Conservation (phyloP, 53 echinoderm and acorn worm genomes). For the Apostichopus leukothele region DNA sequence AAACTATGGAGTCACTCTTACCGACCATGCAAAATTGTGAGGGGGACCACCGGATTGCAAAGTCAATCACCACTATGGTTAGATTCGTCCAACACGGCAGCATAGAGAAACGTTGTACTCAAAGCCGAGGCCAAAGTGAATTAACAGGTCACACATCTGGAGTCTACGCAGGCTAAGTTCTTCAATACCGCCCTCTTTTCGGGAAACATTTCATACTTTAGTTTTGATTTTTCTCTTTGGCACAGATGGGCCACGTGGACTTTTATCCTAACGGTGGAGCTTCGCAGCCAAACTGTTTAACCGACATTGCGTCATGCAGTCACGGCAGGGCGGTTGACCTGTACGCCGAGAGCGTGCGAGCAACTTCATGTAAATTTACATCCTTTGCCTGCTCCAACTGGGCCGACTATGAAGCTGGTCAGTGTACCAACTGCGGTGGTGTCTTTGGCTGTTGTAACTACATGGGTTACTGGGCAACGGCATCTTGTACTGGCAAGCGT, state of each 20-base stretch:
- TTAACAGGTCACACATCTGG: too few species aligned
- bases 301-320: constrained; percentile 16
- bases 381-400: constrained; percentile 6
- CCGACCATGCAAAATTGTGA: too few species aligned
- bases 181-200: too few species aligned
- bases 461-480: constrained; percentile 20
- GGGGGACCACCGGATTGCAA: too few species aligned
- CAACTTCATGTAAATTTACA: constrained; percentile 17
- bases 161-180: too few species aligned
- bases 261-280: constrained; percentile 33
- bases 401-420: constrained; percentile 4
- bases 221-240: background rate
- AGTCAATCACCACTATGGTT: too few species aligned
- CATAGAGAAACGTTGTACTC: too few species aligned
- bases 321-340: background rate
- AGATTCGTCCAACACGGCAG: too few species aligned
- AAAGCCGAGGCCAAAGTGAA: too few species aligned
- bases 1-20: too few species aligned
- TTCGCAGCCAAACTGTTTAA: background rate
- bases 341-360: background rate
- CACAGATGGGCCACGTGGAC: constrained; percentile 45
- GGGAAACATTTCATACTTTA: too few species aligned
- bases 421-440: background rate
- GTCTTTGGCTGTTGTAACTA: constrained; percentile 16
- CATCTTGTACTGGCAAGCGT: background rate